Evolutionary conservation across 2,797 vertebrate species (phyloP), one percentile per base, ranked within the genome.

Genomic region (Psittacula derbiana): DNA sequence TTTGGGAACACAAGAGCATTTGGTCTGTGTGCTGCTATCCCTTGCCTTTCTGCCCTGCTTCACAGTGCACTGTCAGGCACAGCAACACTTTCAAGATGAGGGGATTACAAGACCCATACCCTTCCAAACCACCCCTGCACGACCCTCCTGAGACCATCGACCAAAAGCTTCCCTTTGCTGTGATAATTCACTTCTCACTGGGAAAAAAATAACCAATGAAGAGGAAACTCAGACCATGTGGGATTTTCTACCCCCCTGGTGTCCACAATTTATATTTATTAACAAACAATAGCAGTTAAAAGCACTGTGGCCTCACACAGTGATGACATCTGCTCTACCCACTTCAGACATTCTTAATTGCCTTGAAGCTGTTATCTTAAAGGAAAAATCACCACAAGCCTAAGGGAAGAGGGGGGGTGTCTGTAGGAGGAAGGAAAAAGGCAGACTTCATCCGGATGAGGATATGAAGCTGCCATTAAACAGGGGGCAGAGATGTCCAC

Each of bases 231-330:
- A 58, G 72, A 23, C 53, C 19, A 2, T 4, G n/a, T 40, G 73
- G 80, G 80, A 60, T 92, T 86, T 60, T 43, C 65, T 71, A 7
- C 43, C 52, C 74, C n/a, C 43, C 65, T 2, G 46, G 90, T 69
- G 93, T 62, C 92, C 71, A 49, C 33, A 61, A 94, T 95, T 93
- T 95, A 89, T 93, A 91, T 95, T 95, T 96, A 96, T 97, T 95
- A 97, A 92, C 90, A 96, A 96, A 93, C 60, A 94, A 78, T 72
- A 81, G 96, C 74, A 90, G 73, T 79, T 89, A 91, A 95, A 83
- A 91, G 82, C 88, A 25, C 52, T 12, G 55, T 27, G 88, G 86
- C 92, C 87, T 85, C 90, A 40, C 76, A 50, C 57, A 3, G 46
- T 1, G 17, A 49, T 0, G 43, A 41, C 83, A 58, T 65, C 76